A percentile compares a stretch with the other conserved stretches of the same genome.
phyloP scores from a whole-genome alignment of 2,888 invertebrate species.

The Polietes domitor region DNA sequence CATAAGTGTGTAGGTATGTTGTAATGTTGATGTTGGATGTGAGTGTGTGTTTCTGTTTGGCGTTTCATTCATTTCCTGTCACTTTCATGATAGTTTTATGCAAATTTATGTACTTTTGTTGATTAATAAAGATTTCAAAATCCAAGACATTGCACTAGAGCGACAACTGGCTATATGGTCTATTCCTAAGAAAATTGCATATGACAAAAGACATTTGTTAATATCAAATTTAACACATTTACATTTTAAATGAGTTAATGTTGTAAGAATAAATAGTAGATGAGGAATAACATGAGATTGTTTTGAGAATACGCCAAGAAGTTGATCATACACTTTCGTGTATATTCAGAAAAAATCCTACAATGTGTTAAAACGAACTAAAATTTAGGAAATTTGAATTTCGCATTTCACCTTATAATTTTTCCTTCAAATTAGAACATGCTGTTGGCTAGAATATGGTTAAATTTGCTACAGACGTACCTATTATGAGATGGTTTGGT shows the following conservation, averaged over 20 bases:
- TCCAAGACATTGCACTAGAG: constrained; percentile 22
- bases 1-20: not conserved
- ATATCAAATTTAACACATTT: not conserved
- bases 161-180: not conserved
- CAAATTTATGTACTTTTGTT: constrained; percentile 14
- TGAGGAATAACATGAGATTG: no score
- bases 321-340: no score
- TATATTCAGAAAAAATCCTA: no score
- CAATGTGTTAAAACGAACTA: no score
- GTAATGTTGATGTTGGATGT: constrained; percentile 17
- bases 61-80: constrained; percentile 28
- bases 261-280: not conserved
- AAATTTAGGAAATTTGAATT: no score
- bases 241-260: not conserved
- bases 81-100: constrained; percentile 26
- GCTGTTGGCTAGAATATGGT: no score
- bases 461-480: no score
- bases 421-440: no score
- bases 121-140: constrained; percentile 25
- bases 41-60: constrained; percentile 1
- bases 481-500: no score
- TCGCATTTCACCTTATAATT: no score
- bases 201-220: constrained; percentile 31
- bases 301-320: no score
- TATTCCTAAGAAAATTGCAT: not conserved